phyloP scores from a whole-genome alignment of 2,113 vertebrate genomes.

The Campylomormyrus numenius region DNA sequence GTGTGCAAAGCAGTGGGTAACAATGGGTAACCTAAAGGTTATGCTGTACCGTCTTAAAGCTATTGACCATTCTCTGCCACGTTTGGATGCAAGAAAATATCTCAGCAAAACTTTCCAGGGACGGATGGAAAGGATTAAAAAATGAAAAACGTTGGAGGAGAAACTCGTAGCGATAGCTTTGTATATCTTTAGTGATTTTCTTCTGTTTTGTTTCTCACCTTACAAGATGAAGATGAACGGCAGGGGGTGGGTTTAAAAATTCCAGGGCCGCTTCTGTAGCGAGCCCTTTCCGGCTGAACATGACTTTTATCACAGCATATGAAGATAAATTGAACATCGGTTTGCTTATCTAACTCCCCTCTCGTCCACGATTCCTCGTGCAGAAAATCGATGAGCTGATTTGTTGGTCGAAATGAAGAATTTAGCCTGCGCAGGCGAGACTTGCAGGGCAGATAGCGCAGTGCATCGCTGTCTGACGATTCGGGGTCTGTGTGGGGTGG shows the following conservation, averaged over 20 bases:
- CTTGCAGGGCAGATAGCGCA: slow-evolving; percentile 5
- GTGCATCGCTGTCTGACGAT: neutral
- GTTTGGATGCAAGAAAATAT: slow-evolving; percentile 4
- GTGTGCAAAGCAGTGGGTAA: neutral
- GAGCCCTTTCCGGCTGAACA: neutral
- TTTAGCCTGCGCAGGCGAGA: neutral
- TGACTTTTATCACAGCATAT: slow-evolving; percentile 20
- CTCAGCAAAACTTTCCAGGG: neutral
- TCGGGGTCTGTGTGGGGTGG: neutral
- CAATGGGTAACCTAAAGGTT: neutral
- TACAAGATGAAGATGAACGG: neutral
- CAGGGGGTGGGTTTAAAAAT: neutral
- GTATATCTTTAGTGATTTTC: neutral
- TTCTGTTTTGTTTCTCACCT: neutral
- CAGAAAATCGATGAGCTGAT: slow-evolving; percentile 15
- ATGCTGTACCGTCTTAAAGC: neutral
- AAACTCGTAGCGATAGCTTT: neutral
- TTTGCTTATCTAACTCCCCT: slow-evolving; percentile 15
- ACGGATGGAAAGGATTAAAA: neutral
- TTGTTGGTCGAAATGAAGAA: slow-evolving; percentile 10
- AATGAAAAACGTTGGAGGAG: neutral
- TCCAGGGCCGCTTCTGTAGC: neutral
- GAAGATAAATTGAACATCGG: slow-evolving; percentile 21
- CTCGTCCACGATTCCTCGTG: slow-evolving; percentile 4
- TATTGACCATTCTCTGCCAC: neutral